A percentile compares a stretch with the other conserved stretches of the same genome.
Evolutionary conservation across 2,797 vertebrate species (phyloP).

Genomic region (Sebastes variabilis): DNA sequence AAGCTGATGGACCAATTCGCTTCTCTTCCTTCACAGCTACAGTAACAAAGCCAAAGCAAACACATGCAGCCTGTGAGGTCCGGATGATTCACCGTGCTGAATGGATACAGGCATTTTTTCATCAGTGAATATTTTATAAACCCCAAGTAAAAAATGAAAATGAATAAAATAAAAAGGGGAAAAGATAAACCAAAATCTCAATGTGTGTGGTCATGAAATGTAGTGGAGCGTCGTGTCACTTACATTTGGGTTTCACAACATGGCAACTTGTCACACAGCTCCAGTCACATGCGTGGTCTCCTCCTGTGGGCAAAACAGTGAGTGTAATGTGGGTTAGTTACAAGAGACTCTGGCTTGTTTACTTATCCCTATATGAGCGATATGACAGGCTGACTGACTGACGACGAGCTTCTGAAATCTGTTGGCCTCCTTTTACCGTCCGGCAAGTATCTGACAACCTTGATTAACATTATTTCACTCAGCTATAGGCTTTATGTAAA

Average conservation of each 20-base stretch:
- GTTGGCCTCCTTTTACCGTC: conserved; percentile 27
- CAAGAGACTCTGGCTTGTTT: conserved; percentile 42
- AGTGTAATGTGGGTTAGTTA: conserved; percentile 50
- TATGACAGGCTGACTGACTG: conserved; percentile 50
- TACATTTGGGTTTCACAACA: conserved; percentile 34
- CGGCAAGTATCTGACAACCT: conserved; percentile 44
- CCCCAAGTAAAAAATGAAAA: not conserved
- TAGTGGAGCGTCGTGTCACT: conserved; percentile 27
- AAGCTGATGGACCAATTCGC: conserved; percentile 65
- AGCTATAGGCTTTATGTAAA: conserved; percentile 11
- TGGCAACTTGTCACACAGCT: conserved; percentile 46
- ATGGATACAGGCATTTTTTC: not conserved
- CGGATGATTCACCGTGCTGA: conserved; percentile 7
- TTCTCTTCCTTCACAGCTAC: conserved; percentile 43
- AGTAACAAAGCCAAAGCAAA: conserved; percentile 44
- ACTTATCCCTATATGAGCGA: conserved; percentile 29
- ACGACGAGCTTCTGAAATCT: conserved; percentile 29
- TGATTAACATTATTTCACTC: conserved; percentile 40
- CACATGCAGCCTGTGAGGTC: conserved; percentile 16
- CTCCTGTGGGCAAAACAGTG: conserved; percentile 60
- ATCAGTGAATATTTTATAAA: conserved; percentile 16
- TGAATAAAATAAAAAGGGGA: not conserved
- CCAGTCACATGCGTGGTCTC: conserved; percentile 12
- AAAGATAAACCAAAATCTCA: not conserved
- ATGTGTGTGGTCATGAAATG: conserved; percentile 2